Percentiles rank a stretch among this genome's conserved stretches.
Evolutionary conservation across 2,797 vertebrate species (phyloP).

Genomic region (Thamnophis elegans): DNA sequence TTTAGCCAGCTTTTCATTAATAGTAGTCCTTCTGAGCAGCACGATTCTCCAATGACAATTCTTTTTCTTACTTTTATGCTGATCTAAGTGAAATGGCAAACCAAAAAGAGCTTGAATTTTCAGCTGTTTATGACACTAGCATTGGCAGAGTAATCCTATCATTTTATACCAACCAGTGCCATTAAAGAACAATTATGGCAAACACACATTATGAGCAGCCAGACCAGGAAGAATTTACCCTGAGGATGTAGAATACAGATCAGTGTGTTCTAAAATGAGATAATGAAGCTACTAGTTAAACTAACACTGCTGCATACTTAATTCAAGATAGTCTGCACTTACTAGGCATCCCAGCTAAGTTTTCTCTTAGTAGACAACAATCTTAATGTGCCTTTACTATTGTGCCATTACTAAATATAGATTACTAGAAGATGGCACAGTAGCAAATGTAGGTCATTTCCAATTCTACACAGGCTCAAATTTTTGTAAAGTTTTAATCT

Average conservation of each 20-base stretch:
- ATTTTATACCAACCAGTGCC: background rate
- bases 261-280: background rate
- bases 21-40: background rate
- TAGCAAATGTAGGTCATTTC: background rate
- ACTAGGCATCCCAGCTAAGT: background rate
- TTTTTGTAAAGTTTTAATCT: constrained; percentile 4
- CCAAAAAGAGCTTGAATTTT: background rate
- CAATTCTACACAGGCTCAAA: constrained; percentile 2
- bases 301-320: background rate
- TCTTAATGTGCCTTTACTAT: background rate
- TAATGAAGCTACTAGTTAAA: background rate
- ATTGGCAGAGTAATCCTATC: constrained; percentile 35
- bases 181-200: background rate
- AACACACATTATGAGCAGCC: background rate
- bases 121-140: constrained; percentile 7
- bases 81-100: background rate
- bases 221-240: background rate
- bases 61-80: background rate
- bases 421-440: background rate
- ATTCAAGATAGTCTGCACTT: background rate
- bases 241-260: background rate
- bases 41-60: background rate
- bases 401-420: background rate
- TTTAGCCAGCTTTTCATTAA: background rate
- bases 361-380: background rate